Conservation (phyloP, 2,888 invertebrate species). For the Podotricha telesiphe region DNA sequence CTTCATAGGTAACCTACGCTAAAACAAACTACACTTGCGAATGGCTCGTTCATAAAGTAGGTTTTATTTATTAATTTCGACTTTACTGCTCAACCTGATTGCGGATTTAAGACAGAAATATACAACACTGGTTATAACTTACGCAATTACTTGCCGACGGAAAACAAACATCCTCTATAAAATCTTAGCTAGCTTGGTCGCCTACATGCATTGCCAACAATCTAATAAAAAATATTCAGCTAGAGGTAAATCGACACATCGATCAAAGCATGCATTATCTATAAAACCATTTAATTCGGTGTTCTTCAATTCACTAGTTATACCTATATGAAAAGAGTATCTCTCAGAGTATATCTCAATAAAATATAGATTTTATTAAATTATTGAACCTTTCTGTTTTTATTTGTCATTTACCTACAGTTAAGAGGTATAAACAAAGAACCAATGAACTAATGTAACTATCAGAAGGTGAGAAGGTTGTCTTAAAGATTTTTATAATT, state of each 20-base stretch:
- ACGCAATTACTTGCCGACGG: conserved; percentile 35
- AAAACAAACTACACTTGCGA: neutral
- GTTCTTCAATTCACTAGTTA: neutral
- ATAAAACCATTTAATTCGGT: neutral
- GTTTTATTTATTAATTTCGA: conserved; percentile 5
- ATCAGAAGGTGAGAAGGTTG: no score
- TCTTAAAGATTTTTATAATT: no score
- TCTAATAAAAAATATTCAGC: neutral
- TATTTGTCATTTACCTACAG: no score
- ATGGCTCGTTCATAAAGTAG: neutral
- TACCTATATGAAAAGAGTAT: no score
- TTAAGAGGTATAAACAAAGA: no score
- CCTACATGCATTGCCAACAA: neutral
- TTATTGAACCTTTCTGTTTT: no score
- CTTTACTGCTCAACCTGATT: conserved; percentile 12
- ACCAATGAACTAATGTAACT: no score
- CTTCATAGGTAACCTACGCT: neutral
- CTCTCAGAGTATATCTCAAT: no score
- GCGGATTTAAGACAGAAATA: conserved; percentile 20
- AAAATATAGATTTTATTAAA: no score
- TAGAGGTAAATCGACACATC: neutral
- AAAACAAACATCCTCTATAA: conserved; percentile 30
- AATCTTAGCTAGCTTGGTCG: conserved; percentile 9
- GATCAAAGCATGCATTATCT: neutral
- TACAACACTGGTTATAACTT: conserved; percentile 23